A percentile compares a stretch with the other conserved stretches of the same genome.
These are phyloP conservation scores for Cephalopholis sonnerati DNA, from an alignment of 2,113 vertebrate genomes.

Conservation along the genomic window DNA sequence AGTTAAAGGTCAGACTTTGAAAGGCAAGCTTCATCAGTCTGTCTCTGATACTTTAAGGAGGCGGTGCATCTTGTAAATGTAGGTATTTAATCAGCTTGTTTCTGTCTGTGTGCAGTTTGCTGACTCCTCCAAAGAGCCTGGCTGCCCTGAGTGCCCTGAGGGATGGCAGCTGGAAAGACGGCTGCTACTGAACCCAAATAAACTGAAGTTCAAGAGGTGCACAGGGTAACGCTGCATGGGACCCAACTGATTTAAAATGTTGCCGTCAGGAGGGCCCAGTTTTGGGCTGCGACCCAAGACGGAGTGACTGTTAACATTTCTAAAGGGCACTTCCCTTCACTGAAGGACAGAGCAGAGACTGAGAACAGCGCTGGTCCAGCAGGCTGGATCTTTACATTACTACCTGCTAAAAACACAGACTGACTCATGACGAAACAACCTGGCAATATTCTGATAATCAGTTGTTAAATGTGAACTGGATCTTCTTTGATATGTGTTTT, in stretches of 20 bases:
- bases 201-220: slow-evolving; percentile 41
- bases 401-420: slow-evolving; percentile 51
- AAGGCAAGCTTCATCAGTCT: neutral
- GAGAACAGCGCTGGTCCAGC: slow-evolving; percentile 87
- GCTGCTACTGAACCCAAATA: slow-evolving; percentile 91
- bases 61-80: neutral
- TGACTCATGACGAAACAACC: slow-evolving; percentile 43
- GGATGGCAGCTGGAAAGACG: slow-evolving; percentile 96
- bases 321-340: slow-evolving; percentile 42
- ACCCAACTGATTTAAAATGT: slow-evolving; percentile 33
- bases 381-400: slow-evolving; percentile 89
- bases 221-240: slow-evolving; percentile 62
- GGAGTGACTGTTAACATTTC: slow-evolving; percentile 68
- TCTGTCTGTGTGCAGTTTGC: slow-evolving; percentile 86
- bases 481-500: slow-evolving; percentile 55
- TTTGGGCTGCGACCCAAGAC: slow-evolving; percentile 48
- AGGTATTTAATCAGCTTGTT: neutral
- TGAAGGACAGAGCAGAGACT: slow-evolving; percentile 30
- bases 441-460: slow-evolving; percentile 72
- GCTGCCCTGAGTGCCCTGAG: slow-evolving; percentile 93
- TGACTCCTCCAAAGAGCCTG: slow-evolving; percentile 96
- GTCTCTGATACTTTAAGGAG: neutral
- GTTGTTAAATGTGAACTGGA: slow-evolving; percentile 60
- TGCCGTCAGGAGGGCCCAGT: slow-evolving; percentile 41
- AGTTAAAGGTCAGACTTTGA: neutral